Percentiles rank a stretch among this genome's conserved stretches.
phyloP scores from a whole-genome alignment of 2,113 vertebrate genomes.

The Entomyzon cyanotis region DNA sequence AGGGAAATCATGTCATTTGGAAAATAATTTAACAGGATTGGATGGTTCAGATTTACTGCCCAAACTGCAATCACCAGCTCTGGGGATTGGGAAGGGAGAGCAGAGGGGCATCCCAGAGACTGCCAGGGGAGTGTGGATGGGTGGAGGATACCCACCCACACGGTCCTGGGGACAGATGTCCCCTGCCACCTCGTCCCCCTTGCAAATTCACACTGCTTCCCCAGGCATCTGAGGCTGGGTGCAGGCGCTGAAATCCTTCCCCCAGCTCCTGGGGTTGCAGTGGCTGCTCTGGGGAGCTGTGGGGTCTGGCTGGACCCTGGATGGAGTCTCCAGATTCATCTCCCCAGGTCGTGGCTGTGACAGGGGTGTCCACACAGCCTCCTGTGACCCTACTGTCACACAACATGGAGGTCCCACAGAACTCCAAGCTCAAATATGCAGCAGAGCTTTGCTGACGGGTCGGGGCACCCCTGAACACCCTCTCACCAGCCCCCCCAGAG shows the following conservation, averaged over 20 bases:
- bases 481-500: neutral
- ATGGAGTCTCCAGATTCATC: neutral
- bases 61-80: neutral
- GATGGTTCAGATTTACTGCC: conserved; percentile 41
- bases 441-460: neutral
- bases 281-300: neutral
- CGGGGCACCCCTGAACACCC: neutral
- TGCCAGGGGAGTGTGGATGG: rapidly evolving
- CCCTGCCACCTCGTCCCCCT: neutral
- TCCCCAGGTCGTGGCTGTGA: neutral
- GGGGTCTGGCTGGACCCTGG: neutral
- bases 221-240: no score
- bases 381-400: neutral
- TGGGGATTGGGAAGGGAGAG: neutral
- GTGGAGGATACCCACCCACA: neutral
- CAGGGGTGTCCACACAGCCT: neutral
- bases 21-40: conserved; percentile 36
- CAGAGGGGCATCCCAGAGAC: neutral
- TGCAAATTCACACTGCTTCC: neutral
- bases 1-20: conserved; percentile 48
- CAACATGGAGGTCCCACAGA: neutral
- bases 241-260: neutral
- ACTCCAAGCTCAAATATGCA: neutral
- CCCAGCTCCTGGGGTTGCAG: neutral
- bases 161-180: neutral